phyloP scores from a whole-genome alignment of 2,888 invertebrate genomes.

The Agrochola litura region DNA sequence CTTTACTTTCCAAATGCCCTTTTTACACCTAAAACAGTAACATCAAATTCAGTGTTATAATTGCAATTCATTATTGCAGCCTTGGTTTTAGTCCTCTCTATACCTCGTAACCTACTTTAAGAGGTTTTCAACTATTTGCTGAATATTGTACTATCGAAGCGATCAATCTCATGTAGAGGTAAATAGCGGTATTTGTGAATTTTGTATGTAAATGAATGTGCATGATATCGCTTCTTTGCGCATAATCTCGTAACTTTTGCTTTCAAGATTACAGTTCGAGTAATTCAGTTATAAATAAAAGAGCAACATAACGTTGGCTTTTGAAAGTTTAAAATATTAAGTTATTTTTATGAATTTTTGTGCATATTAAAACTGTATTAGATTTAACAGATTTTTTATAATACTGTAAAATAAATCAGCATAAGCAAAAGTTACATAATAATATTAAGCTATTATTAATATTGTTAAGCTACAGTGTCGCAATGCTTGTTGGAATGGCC shows the following conservation, averaged over 20 bases:
- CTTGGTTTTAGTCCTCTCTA: neutral
- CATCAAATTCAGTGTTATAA: too few species aligned
- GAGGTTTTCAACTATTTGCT: neutral
- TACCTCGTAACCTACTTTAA: neutral
- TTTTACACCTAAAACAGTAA: too few species aligned
- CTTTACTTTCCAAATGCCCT: too few species aligned
- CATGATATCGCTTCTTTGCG: slow-evolving; percentile 55
- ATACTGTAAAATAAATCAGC: neutral
- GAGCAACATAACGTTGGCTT: neutral
- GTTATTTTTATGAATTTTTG: neutral
- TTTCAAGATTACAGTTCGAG: neutral
- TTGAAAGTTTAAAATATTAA: neutral
- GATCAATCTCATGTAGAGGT: slow-evolving; percentile 13
- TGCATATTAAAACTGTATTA: neutral
- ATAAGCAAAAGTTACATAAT: slow-evolving; percentile 27
- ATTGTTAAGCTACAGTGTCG: slow-evolving; percentile 8
- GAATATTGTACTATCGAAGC: slow-evolving; percentile 22
- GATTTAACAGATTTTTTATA: neutral
- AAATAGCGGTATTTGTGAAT: slow-evolving; percentile 31
- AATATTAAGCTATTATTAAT: too few species aligned
- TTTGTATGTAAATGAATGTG: slow-evolving; percentile 52
- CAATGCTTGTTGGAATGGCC: slow-evolving; percentile 49
- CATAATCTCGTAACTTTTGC: slow-evolving; percentile 37
- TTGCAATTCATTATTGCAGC: too few species aligned
- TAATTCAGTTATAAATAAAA: neutral